Evolutionary conservation across 2,113 vertebrate genomes (phyloP), one percentile per base, ranked within the genome.

Genomic region (Vidua macroura): DNA sequence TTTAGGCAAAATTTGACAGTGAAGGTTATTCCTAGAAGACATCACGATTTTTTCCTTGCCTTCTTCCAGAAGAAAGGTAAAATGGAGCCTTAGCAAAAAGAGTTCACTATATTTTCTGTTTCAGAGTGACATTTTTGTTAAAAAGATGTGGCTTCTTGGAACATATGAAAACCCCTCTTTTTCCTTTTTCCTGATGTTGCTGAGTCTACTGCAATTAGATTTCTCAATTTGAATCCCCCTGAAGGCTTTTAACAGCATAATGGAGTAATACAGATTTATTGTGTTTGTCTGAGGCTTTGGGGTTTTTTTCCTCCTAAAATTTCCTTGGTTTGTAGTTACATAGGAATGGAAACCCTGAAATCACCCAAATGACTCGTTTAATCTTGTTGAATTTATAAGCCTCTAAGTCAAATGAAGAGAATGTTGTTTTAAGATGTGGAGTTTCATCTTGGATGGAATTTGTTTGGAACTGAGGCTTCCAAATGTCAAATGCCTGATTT

Each of bases 261-360:
- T 39, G 41, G 37, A 49, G 15, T 35, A 62, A 37, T 28, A 21
- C 48, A 89, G 44, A 56, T 85, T 66, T 83, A 2, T 73, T 72
- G 6, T 87, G 41, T 76, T 37, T 86, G 7, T 74, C n/a, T 53
- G 83, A 93, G 68, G 24, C 41, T 87, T 87, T 75, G 28, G 28
- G 35, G 4, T 8, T 51, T 83, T 49, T 62, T 46, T 4, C 7
- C 15, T 13, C 13, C 11, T 79, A 33, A 70, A 63, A 48, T 30
- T 25, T 39, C 56, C 68, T 88, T 77, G 24, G 20, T 11, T 93
- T 90, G 58, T 72, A 56, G 53, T 81, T 93, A 39, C 23, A 35
- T 6, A 41, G 62, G 43, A 88, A 83, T 94, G 64, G 82, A 93
- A 95, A 90, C 55, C 72, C 46, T 94, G 83, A 83, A 92, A 69